Evolutionary conservation across 2,888 invertebrate genomes (phyloP).

Genomic region (Hedychridium roseum): DNA sequence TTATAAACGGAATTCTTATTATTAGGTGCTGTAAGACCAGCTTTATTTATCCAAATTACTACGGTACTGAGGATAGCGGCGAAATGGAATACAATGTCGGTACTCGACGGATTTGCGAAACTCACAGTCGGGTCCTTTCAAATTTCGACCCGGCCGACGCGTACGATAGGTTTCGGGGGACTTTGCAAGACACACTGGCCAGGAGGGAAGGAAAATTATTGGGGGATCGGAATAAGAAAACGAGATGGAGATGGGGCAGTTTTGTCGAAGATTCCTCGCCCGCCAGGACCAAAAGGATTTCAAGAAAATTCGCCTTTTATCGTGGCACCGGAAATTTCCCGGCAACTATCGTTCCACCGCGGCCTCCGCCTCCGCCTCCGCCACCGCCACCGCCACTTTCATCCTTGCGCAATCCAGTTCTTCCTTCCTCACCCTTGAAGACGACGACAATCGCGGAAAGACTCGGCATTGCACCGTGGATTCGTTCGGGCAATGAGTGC

Average conservation of each 20-base stretch:
- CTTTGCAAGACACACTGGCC: conserved; percentile 26
- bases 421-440: not conserved
- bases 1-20: no score
- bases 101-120: no score
- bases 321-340: not conserved
- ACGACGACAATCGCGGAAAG: not conserved
- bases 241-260: no score
- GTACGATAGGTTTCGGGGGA: conserved; percentile 33
- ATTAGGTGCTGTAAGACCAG: no score
- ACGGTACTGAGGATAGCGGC: no score
- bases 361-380: not conserved
- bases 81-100: no score
- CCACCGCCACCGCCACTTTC: not conserved
- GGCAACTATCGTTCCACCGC: not conserved
- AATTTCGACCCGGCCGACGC: conserved; percentile 18
- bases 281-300: no score
- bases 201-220: conserved; percentile 15
- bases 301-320: no score
- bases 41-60: no score
- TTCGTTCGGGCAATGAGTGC: not conserved
- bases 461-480: not conserved
- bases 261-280: no score
- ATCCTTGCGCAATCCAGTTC: not conserved
- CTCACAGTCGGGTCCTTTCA: not conserved
- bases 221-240: no score